Evolutionary conservation across 2,113 vertebrate genomes (phyloP), one percentile per base, ranked within the genome.

Genomic region (Pandion haliaetus): DNA sequence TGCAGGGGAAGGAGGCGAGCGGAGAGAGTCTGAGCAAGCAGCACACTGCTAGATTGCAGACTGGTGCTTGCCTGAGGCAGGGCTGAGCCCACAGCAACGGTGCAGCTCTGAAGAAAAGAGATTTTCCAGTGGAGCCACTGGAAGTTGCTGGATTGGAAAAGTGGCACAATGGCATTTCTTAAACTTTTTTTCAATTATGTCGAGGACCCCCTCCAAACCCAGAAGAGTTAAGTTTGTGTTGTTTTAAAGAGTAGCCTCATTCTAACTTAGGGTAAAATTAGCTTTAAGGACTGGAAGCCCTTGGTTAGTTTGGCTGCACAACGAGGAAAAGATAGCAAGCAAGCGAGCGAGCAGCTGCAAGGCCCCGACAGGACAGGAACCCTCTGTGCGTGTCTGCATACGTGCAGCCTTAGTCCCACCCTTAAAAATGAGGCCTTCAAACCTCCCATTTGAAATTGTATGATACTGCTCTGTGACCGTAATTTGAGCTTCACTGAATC

Each of bases 1-100:
- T 2, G 3, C 17, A 16, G 16, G 36, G 17, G n/a, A 15, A 59
- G 32, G 17, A 59, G 32, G 70, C 0, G 0, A 16, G 24, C 1
- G 12, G 63, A 24, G 58, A 57, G 50, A 36, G 16, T 40, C n/a
- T 69, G 40, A 72, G 67, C 25, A 14, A 28, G n/a, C 50, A 88
- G 40, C 45, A 26, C 24, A 0, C 25, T 26, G 45, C 31, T 70
- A 4, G 36, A 3, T 11, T 14, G 17, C 38, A 55, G 32, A 14
- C 16, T 63, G 16, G 8, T 54, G 49, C 11, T 44, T 10, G 7
- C 38, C 17, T 44, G 19, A 42, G 17, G 40, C 36, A 73, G 49
- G 21, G 20, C 88, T 50, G n/a, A 69, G 40, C 31, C 57, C 47
- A 18, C 11, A 45, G 45, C 65, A 85, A 23, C 85, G 20, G 20